Percentiles rank a stretch among this genome's conserved stretches.
phyloP scores from a whole-genome alignment of 2,888 invertebrate genomes.

The Lacanobia wlatinum region DNA sequence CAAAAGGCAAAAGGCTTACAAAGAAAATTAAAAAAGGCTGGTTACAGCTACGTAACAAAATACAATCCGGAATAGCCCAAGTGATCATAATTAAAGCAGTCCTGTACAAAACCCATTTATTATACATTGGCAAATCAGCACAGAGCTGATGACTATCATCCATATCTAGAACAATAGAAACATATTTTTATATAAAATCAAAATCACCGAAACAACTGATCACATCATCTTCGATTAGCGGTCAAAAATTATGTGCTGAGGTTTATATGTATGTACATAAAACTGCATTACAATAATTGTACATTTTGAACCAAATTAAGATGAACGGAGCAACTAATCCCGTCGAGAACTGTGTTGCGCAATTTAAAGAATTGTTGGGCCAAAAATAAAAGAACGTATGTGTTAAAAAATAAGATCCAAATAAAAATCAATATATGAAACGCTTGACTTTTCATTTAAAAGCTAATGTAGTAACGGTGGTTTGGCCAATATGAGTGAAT shows the following conservation, averaged over 20 bases:
- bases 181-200: neutral
- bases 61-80: neutral
- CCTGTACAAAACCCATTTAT: neutral
- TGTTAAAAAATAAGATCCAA: neutral
- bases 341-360: neutral
- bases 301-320: neutral
- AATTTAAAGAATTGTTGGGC: neutral
- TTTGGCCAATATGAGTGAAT: neutral
- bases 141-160: neutral
- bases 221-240: neutral
- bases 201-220: neutral
- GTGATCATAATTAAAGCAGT: too few relatives aligned
- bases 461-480: neutral
- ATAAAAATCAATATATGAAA: neutral
- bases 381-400: too few relatives aligned
- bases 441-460: neutral
- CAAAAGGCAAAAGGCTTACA: slow-evolving; percentile 1
- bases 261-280: too few relatives aligned
- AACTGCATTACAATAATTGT: too few relatives aligned
- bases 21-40: slow-evolving; percentile 23
- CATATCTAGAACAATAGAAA: neutral
- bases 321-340: neutral
- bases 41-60: slow-evolving; percentile 13
- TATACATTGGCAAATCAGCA: neutral
- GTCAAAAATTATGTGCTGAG: too few relatives aligned